phyloP scores from a whole-genome alignment of 1,140 invertebrate genomes.

The Drosophila lacertosa region DNA sequence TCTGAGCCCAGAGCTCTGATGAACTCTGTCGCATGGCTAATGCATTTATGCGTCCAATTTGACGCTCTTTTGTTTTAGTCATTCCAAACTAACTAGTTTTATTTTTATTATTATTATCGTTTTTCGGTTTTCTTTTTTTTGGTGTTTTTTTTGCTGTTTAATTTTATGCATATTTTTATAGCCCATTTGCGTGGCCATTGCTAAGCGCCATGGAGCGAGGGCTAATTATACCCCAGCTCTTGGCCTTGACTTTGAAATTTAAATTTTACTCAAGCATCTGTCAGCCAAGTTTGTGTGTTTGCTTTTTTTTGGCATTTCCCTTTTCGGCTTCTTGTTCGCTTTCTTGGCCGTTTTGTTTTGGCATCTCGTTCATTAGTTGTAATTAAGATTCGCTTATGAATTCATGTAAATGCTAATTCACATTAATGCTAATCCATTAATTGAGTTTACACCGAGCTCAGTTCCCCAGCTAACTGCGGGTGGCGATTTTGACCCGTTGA shows the following conservation, averaged over 20 bases:
- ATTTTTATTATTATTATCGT: not conserved
- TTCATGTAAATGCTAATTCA: conserved; percentile 47
- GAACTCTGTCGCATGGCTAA: conserved; percentile 12
- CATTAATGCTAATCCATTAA: conserved; percentile 36
- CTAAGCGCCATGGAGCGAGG: conserved; percentile 15
- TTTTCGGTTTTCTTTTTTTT: not conserved
- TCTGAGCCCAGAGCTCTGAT: not conserved
- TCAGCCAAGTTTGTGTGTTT: conserved; percentile 9
- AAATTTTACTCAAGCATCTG: conserved; percentile 33
- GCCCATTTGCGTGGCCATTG: conserved; percentile 16
- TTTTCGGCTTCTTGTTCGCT: conserved; percentile 14
- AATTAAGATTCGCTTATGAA: conserved; percentile 46
- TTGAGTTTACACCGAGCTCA: conserved; percentile 37
- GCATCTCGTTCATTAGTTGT: conserved; percentile 22
- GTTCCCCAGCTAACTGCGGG: no score
- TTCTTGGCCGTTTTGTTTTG: conserved; percentile 21
- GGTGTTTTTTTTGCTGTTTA: not conserved
- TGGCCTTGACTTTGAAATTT: conserved; percentile 58
- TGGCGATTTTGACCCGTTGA: not conserved
- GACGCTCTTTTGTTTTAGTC: conserved; percentile 9
- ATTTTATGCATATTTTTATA: conserved; percentile 25
- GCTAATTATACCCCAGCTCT: conserved; percentile 26
- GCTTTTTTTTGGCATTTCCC: conserved; percentile 6
- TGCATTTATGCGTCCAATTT: conserved; percentile 16
- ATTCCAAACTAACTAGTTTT: conserved; percentile 27